Evolutionary conservation across 2,888 invertebrate genomes (phyloP).

Genomic region (Dorcus hopei): DNA sequence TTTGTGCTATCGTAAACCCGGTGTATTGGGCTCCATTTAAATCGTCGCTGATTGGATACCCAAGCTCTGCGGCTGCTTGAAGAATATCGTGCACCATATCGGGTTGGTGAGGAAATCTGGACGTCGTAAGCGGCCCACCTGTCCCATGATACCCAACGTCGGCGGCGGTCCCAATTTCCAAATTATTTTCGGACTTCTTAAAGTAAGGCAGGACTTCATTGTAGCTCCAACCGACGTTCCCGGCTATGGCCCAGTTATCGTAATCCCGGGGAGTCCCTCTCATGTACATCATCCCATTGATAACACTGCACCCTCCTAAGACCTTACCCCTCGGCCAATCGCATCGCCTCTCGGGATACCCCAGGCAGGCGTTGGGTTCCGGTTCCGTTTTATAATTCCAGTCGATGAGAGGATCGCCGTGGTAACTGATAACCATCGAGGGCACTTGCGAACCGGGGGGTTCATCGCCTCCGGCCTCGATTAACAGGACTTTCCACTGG

Average conservation of each 20-base stretch:
- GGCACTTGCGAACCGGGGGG: conserved; percentile 60
- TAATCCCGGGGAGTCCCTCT: conserved; percentile 73
- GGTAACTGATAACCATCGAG: conserved; percentile 65
- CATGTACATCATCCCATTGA: conserved; percentile 84
- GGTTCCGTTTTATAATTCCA: conserved; percentile 67
- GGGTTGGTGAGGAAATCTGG: conserved; percentile 64
- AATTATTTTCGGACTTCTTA: conserved; percentile 64
- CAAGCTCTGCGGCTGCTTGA: conserved; percentile 59
- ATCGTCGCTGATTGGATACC: conserved; percentile 61
- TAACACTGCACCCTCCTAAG: conserved; percentile 66
- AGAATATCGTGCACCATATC: conserved; percentile 61
- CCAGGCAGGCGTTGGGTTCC: conserved; percentile 60
- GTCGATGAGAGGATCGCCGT: conserved; percentile 60
- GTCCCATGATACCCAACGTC: conserved; percentile 59
- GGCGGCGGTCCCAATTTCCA: conserved; percentile 58
- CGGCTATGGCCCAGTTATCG: conserved; percentile 68
- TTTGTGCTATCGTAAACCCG: conserved; percentile 66
- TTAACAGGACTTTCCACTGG: conserved; percentile 55
- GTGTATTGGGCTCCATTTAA: conserved; percentile 61
- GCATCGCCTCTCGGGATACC: conserved; percentile 54
- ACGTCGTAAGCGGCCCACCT: conserved; percentile 59
- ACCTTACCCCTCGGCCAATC: conserved; percentile 70
- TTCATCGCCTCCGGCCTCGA: conserved; percentile 72
- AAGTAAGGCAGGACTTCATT: conserved; percentile 74
- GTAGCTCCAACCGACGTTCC: conserved; percentile 76